Evolutionary conservation across 2,888 invertebrate genomes (phyloP).

Genomic region (Pycnomerus fuliginosus): DNA sequence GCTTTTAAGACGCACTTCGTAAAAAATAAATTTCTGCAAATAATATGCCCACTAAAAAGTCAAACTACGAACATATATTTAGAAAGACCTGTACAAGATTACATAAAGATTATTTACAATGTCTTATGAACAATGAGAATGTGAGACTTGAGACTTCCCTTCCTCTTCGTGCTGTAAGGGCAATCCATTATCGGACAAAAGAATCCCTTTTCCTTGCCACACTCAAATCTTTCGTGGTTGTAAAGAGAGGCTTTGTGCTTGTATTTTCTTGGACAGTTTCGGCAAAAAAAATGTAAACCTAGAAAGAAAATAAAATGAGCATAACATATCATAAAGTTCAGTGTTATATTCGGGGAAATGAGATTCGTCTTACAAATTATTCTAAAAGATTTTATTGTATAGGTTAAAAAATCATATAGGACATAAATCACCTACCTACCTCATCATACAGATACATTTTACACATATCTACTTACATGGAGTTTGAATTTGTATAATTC

Average conservation of each 20-base stretch:
- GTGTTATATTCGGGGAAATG: not conserved
- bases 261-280: constrained; percentile 28
- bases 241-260: constrained; percentile 31
- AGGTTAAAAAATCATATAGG: not conserved
- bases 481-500: no score
- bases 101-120: constrained; percentile 3
- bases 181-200: constrained; percentile 25
- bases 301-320: constrained; percentile 6
- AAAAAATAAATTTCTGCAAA: no score
- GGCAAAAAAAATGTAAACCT: constrained; percentile 19
- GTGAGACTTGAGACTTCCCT: constrained; percentile 17
- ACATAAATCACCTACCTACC: not conserved
- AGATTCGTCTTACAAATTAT: no score
- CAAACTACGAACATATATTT: constrained; percentile 8
- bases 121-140: constrained; percentile 16
- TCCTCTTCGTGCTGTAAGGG: constrained; percentile 16
- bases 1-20: no score
- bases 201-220: constrained; percentile 34
- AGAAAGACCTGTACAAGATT: constrained; percentile 3
- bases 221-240: constrained; percentile 35
- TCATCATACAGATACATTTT: not conserved
- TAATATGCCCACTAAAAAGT: no score
- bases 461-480: not conserved
- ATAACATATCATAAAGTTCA: not conserved
- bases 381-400: no score